Conservation (phyloP, 2,888 invertebrate genomes). For the Pristionchus mayeri region DNA sequence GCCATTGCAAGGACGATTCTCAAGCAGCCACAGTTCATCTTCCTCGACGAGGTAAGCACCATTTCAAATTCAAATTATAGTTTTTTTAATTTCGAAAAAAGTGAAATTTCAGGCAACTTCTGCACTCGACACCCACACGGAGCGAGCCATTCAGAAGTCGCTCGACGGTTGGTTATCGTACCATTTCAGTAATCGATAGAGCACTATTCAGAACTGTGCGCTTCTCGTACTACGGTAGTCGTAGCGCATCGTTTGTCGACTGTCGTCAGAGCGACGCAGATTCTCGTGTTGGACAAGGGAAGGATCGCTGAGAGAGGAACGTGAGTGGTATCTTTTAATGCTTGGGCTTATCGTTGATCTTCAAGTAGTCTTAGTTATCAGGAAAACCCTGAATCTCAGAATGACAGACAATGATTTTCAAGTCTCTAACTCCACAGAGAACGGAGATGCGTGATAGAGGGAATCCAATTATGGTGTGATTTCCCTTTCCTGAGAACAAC, state of each 20-base stretch:
- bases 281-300: constrained; percentile 92
- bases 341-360: constrained; percentile 5
- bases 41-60: constrained; percentile 91
- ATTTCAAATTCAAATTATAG: neutral
- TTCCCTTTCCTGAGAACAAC: no score
- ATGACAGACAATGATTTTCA: no score
- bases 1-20: constrained; percentile 95
- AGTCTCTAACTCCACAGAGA: no score
- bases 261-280: constrained; percentile 93
- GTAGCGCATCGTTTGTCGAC: constrained; percentile 94
- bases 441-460: no score
- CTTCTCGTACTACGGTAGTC: constrained; percentile 89
- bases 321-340: constrained; percentile 78
- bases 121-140: constrained; percentile 94
- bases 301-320: constrained; percentile 91
- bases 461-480: no score
- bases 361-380: neutral
- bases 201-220: constrained; percentile 81
- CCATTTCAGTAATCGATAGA: no score
- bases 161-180: constrained; percentile 52
- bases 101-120: constrained; percentile 80
- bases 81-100: neutral
- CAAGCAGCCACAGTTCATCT: constrained; percentile 90
- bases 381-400: no score
- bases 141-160: constrained; percentile 86